Evolutionary conservation across 2,797 vertebrate species (phyloP).

Genomic region (Cygnus olor): DNA sequence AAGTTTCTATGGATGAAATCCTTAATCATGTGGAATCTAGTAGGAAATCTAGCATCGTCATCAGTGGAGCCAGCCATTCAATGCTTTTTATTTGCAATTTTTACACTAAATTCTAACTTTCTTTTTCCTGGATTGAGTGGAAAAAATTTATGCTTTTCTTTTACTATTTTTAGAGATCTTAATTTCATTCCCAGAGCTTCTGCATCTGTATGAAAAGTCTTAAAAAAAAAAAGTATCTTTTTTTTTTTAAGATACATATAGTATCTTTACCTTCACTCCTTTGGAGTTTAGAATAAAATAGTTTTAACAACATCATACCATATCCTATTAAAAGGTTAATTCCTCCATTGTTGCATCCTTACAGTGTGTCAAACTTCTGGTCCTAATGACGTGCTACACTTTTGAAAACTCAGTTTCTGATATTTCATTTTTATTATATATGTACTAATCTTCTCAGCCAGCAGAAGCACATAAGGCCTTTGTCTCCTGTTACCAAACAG

Average conservation of each 20-base stretch:
- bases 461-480: not conserved
- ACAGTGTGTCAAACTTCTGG: not conserved
- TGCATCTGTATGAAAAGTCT: not conserved
- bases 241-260: not conserved
- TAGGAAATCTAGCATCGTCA: not conserved
- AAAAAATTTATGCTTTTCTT: not conserved
- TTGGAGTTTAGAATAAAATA: not conserved
- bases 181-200: not conserved
- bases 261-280: not conserved
- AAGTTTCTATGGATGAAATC: not conserved
- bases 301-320: not conserved
- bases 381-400: not conserved
- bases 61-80: not conserved
- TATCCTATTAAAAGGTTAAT: not conserved
- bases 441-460: not conserved
- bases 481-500: not conserved
- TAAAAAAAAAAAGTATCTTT: not conserved
- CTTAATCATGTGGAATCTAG: not conserved
- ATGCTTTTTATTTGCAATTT: not conserved
- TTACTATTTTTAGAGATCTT: not conserved
- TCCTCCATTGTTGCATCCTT: not conserved
- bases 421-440: constrained; percentile 6
- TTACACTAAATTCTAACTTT: not conserved
- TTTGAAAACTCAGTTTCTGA: not conserved
- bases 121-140: not conserved